phyloP scores from a whole-genome alignment of 2,888 invertebrate genomes.

The Tridacna crocea region DNA sequence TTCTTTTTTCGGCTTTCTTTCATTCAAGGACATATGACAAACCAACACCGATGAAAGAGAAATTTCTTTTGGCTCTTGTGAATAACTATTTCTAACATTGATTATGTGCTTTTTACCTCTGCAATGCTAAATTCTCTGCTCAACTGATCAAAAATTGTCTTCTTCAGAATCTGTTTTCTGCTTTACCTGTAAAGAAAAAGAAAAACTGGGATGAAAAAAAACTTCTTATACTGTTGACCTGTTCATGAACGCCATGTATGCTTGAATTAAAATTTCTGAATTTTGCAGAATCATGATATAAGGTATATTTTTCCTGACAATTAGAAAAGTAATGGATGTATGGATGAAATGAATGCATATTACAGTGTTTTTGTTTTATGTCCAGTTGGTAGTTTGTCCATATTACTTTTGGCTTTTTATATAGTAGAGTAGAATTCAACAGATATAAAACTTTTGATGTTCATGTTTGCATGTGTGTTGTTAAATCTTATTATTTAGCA shows the following conservation, averaged over 20 bases:
- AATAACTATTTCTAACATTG: neutral
- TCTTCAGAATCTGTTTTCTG: neutral
- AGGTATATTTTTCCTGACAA: neutral
- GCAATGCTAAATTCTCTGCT: slow-evolving; percentile 23
- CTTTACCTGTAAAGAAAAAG: neutral
- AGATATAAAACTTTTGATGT: slow-evolving; percentile 1
- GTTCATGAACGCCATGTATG: slow-evolving; percentile 16
- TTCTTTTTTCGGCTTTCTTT: slow-evolving; percentile 57
- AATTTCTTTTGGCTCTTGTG: slow-evolving; percentile 10
- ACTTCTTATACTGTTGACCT: slow-evolving; percentile 1
- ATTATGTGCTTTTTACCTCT: slow-evolving; percentile 14
- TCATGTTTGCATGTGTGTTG: slow-evolving; percentile 34
- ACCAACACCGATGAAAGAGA: neutral
- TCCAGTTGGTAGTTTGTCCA: slow-evolving; percentile 41
- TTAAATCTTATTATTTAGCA: neutral
- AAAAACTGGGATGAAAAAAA: neutral
- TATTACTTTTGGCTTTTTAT: slow-evolving; percentile 50
- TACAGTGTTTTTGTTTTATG: slow-evolving; percentile 56
- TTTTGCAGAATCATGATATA: neutral
- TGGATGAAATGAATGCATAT: slow-evolving; percentile 70
- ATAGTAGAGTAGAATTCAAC: slow-evolving; percentile 50
- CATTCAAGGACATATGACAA: neutral
- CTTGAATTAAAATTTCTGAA: neutral
- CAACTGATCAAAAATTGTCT: neutral
- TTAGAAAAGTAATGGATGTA: slow-evolving; percentile 62